Percentiles rank a stretch among this genome's conserved stretches.
Evolutionary conservation across 2,888 invertebrate genomes (phyloP).

Genomic region (Dynastes maya): DNA sequence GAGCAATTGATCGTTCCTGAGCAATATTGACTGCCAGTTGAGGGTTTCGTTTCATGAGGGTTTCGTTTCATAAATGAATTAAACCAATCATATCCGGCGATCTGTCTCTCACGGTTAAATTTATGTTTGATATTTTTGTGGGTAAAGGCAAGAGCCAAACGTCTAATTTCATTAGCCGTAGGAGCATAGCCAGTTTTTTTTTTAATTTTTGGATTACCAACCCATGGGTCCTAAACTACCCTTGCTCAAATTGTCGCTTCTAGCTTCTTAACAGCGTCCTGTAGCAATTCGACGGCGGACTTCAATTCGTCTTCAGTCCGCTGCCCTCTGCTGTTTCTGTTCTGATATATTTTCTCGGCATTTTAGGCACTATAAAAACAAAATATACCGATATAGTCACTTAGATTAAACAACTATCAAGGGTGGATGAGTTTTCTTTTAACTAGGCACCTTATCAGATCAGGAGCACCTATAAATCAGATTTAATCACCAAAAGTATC

Average conservation of each 20-base stretch:
- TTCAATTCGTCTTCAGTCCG: too few relatives aligned
- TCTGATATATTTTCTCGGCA: too few relatives aligned
- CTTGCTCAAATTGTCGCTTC: not conserved
- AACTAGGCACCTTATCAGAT: too few relatives aligned
- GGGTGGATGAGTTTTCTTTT: too few relatives aligned
- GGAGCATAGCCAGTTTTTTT: not conserved
- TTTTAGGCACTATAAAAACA: too few relatives aligned
- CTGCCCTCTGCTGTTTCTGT: too few relatives aligned
- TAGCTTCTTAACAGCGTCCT: too few relatives aligned
- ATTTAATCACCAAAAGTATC: too few relatives aligned
- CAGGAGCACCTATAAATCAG: too few relatives aligned
- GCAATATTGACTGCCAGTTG: not conserved
- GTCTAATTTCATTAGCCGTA: not conserved
- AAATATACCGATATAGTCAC: too few relatives aligned
- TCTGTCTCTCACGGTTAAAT: not conserved
- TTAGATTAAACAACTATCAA: too few relatives aligned
- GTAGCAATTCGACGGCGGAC: too few relatives aligned
- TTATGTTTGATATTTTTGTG: not conserved
- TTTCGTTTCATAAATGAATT: constrained; percentile 3
- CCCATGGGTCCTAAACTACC: not conserved
- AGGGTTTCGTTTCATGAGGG: constrained; percentile 8
- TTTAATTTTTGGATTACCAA: not conserved
- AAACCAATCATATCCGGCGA: not conserved
- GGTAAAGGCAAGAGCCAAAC: not conserved
- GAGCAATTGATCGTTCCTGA: not conserved